These are phyloP conservation scores for Petrophora chlorosata DNA, from an alignment of 2,888 invertebrate species.

Conservation along the genomic window DNA sequence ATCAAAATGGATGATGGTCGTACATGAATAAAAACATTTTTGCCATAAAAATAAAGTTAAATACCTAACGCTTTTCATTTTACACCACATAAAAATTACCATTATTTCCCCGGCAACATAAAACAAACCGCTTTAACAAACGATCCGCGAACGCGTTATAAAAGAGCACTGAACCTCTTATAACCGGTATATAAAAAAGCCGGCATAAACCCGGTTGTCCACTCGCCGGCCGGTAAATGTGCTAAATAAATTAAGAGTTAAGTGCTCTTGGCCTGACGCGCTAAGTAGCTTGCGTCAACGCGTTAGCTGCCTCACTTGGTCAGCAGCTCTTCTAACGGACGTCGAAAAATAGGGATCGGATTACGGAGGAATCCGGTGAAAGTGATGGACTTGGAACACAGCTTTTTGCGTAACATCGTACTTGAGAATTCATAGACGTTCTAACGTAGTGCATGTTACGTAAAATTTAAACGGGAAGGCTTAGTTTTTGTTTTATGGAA, in stretches of 20 bases:
- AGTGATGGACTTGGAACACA: no score
- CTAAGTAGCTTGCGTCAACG: constrained; percentile 9
- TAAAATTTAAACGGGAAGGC: no score
- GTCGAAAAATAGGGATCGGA: no score
- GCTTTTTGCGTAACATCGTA: no score
- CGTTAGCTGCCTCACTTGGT: not conserved
- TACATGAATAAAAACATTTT: not conserved
- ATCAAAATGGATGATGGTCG: no score
- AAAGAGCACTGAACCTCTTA: not conserved
- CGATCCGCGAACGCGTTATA: constrained; percentile 1
- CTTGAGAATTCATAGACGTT: no score
- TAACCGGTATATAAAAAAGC: not conserved
- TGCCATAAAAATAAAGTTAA: not conserved
- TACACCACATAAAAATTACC: constrained; percentile 21
- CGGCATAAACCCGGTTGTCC: no score
- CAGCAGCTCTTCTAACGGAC: no score
- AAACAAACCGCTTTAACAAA: constrained; percentile 8
- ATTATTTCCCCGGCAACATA: constrained; percentile 10
- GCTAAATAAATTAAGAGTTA: constrained; percentile 1
- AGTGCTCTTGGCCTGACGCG: constrained; percentile 1
- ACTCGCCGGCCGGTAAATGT: not conserved
- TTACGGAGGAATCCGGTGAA: no score
- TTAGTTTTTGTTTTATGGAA: no score
- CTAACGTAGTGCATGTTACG: no score
- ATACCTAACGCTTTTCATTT: no score